Evolutionary conservation across 2,888 invertebrate genomes (phyloP).

Genomic region (Melinaea menophilus): DNA sequence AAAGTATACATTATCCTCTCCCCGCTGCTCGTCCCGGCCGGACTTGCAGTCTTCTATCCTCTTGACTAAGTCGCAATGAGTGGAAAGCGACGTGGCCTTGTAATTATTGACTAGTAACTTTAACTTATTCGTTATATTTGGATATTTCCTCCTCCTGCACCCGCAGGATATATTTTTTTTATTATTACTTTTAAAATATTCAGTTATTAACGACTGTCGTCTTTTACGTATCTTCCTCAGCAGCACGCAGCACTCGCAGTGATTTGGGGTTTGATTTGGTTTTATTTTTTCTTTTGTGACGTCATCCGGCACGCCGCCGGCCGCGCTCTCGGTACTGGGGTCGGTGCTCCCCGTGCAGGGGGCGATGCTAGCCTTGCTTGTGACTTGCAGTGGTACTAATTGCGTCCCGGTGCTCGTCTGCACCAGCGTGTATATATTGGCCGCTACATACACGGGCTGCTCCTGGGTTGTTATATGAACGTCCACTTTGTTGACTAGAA

Average conservation of each 20-base stretch:
- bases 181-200: conserved; percentile 48
- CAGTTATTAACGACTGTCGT: conserved; percentile 52
- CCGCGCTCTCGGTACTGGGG: conserved; percentile 36
- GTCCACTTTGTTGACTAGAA: conserved; percentile 34
- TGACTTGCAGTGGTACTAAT: conserved; percentile 43
- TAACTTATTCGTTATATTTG: conserved; percentile 53
- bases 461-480: conserved; percentile 24
- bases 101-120: conserved; percentile 48
- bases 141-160: conserved; percentile 47
- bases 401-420: conserved; percentile 44
- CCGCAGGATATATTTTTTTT: conserved; percentile 39
- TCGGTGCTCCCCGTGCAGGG: conserved; percentile 25
- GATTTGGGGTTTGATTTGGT: conserved; percentile 30
- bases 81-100: conserved; percentile 38
- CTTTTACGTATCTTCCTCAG: conserved; percentile 48
- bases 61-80: conserved; percentile 38
- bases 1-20: conserved; percentile 18
- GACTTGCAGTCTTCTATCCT: conserved; percentile 32
- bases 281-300: conserved; percentile 32
- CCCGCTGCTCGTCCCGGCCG: conserved; percentile 7
- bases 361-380: conserved; percentile 36
- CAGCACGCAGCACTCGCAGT: conserved; percentile 58
- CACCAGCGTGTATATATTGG: conserved; percentile 43
- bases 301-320: conserved; percentile 27
- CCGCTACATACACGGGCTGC: conserved; percentile 10